Base-by-base conservation (phyloP, 1,140 invertebrate species). In the Drosophila chauvacae region DNA sequence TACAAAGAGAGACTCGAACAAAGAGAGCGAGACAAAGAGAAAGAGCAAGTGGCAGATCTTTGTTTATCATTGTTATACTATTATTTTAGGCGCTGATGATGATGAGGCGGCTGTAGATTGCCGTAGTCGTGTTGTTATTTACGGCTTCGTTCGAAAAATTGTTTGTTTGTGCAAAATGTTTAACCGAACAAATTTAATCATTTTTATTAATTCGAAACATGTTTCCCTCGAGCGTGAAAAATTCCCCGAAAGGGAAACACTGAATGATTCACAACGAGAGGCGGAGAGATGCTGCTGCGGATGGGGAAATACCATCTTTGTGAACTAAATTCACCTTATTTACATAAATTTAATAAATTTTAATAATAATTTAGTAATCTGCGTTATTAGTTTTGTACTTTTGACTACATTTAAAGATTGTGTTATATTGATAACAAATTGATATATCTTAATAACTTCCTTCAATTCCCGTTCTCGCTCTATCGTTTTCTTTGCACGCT, bases 1-100 rank as follows among this genome's bases (percentile, higher is more conserved):
- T 35, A 80, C 71, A 64, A 60, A 80, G 59, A 50, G 48, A 48
- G 48, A 42, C 55, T 23, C 62, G 60, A 75, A 77, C 62, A 68
- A 51, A 59, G 47, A 76, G 59, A 75, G 30, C 55, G n/a, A 39
- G 35, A 37, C 33, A 28, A n/a, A 39, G 41, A 60, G 61, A 42
- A 28, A 41, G 41, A 26, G 51, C 51, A 23, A 66, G 44, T 39
- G n/a, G 61, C 42, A n/a, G 65, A 66, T 68, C 44, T 58, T 71
- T 71, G 53, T 72, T 72, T 39, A 48, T 71, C n/a, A 72, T 72
- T 39, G 39, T 55, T 53, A 23, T 71, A 71, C 65, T 28, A 71
- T 45, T 58, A 68, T 71, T 44, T 44, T 42, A 48, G 51, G 28
- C 39, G 35, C 28, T 47, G 41, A 63, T 33, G 45, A 42, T 61